These are phyloP conservation scores for Lutjanus argentimaculatus DNA, from an alignment of 2,797 vertebrate genomes.

Conservation along the genomic window DNA sequence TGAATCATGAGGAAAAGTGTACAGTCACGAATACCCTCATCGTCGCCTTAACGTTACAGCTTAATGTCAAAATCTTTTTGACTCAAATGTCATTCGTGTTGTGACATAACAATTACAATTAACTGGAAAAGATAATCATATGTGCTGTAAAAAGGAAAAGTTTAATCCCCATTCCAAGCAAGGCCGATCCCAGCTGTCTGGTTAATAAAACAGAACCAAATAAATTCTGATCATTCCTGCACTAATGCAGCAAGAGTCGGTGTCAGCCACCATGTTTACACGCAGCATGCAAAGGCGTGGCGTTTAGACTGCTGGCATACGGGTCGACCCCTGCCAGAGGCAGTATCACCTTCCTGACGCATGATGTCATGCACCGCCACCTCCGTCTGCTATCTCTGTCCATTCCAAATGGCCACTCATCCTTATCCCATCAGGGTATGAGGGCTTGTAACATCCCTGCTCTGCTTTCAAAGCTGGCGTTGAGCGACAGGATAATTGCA, in stretches of 20 bases:
- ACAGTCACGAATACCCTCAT: conserved; percentile 82
- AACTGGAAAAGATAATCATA: not conserved
- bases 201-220: conserved; percentile 28
- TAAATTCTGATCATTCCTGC: conserved; percentile 33
- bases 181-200: conserved; percentile 8
- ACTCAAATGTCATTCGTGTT: not conserved
- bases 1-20: conserved; percentile 52
- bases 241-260: conserved; percentile 13
- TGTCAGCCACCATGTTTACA: conserved; percentile 58
- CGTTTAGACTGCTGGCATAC: conserved; percentile 31
- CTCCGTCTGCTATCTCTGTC: conserved; percentile 39
- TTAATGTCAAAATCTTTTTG: not conserved
- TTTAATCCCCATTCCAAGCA: not conserved
- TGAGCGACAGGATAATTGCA: not conserved
- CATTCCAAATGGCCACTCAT: conserved; percentile 41
- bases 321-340: conserved; percentile 41
- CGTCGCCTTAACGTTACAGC: not conserved
- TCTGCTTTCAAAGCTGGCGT: conserved; percentile 52
- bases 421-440: conserved; percentile 61
- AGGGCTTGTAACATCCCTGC: conserved; percentile 65
- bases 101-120: not conserved
- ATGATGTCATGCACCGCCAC: conserved; percentile 72
- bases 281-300: conserved; percentile 46
- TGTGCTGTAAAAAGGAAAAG: not conserved
- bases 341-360: conserved; percentile 57